Conservation (phyloP, 2,113 vertebrate species). For the Alces alces region DNA sequence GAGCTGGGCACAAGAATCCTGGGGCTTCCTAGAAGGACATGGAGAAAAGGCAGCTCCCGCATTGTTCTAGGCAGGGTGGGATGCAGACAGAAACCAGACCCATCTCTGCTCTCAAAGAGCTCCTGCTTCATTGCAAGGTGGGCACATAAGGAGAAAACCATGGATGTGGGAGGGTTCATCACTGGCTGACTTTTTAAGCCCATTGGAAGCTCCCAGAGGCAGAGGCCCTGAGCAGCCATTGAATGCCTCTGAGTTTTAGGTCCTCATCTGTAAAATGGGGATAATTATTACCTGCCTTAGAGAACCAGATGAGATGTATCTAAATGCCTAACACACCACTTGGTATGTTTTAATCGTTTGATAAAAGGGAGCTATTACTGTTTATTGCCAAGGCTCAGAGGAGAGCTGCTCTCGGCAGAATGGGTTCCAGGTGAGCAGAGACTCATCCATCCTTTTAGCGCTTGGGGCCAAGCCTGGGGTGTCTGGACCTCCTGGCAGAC, state of each 20-base stretch:
- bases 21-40: background rate
- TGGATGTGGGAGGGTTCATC: background rate
- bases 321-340: background rate
- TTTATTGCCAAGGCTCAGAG: background rate
- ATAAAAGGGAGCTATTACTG: background rate
- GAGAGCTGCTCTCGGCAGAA: background rate
- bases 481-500: background rate
- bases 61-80: too few relatives aligned
- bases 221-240: background rate
- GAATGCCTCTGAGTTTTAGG: background rate
- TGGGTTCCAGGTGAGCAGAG: background rate
- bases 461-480: background rate
- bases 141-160: accelerated
- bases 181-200: background rate
- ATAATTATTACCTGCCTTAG: background rate
- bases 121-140: background rate
- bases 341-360: background rate
- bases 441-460: background rate
- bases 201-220: background rate
- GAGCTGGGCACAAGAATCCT: background rate
- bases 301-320: background rate
- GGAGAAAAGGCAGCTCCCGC: background rate
- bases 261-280: background rate
- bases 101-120: background rate
- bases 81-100: background rate